Evolutionary conservation across 2,797 vertebrate species (phyloP).

Genomic region (Melanotaenia pygmaea): DNA sequence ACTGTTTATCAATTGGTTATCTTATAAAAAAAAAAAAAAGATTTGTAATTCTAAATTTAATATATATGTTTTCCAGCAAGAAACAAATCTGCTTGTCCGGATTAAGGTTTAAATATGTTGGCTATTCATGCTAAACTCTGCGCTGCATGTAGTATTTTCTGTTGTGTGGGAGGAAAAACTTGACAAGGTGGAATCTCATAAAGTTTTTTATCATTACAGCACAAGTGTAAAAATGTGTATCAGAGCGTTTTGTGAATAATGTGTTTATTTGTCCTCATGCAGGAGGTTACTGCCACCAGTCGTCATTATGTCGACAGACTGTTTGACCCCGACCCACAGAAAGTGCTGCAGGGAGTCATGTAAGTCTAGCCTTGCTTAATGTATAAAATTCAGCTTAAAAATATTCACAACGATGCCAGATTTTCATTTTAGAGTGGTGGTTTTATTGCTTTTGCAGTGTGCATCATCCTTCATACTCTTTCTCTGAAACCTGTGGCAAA

Average conservation of each 20-base stretch:
- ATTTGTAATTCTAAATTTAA: background rate
- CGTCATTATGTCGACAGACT: slow-evolving; percentile 99
- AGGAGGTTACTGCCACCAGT: slow-evolving; percentile 99
- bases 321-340: slow-evolving; percentile 98
- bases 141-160: background rate
- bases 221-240: background rate
- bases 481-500: background rate
- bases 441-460: background rate
- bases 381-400: background rate
- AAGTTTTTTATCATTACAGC: background rate
- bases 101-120: background rate
- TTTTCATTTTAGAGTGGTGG: too few species aligned
- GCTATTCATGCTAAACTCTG: background rate
- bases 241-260: slow-evolving; percentile 16
- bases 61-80: background rate
- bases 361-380: slow-evolving; percentile 82
- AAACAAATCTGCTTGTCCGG: background rate
- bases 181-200: background rate
- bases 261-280: slow-evolving; percentile 59
- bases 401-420: background rate
- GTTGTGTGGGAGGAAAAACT: slow-evolving; percentile 2
- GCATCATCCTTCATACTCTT: background rate
- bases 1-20: background rate
- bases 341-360: slow-evolving; percentile 99
- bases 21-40: too few species aligned